phyloP scores from a whole-genome alignment of 2,888 invertebrate genomes.

The Euplagia quadripunctaria region DNA sequence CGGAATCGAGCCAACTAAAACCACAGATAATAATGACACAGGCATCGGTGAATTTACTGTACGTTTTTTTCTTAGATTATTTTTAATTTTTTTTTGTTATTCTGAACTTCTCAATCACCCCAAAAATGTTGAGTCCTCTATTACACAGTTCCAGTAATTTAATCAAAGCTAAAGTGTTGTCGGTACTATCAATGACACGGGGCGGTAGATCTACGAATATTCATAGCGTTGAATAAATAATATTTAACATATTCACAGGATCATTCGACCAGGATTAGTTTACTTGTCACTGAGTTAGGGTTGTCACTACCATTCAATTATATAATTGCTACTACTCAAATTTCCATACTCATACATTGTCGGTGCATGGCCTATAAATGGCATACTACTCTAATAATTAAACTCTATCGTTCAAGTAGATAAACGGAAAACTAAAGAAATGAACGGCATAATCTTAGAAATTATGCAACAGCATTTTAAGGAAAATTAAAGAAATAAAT shows the following conservation, averaged over 20 bases:
- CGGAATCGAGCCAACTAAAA: background rate
- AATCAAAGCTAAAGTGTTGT: slow-evolving; percentile 24
- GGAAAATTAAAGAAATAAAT: background rate
- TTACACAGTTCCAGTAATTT: slow-evolving; percentile 27
- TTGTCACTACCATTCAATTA: slow-evolving; percentile 16
- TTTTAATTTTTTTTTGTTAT: background rate
- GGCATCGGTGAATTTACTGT: background rate
- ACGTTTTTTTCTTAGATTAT: background rate
- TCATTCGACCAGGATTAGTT: slow-evolving; percentile 51
- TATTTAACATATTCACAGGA: slow-evolving; percentile 54
- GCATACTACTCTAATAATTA: background rate
- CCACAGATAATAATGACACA: background rate
- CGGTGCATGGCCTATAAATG: background rate
- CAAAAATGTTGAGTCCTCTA: slow-evolving; percentile 7
- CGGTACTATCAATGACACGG: slow-evolving; percentile 39
- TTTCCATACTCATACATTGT: background rate
- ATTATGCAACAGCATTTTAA: background rate
- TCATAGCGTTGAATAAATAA: slow-evolving; percentile 51
- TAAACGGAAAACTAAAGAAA: background rate
- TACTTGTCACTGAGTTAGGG: slow-evolving; percentile 44
- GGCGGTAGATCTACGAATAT: slow-evolving; percentile 31
- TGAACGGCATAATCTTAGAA: background rate
- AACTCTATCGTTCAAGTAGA: too few species aligned
- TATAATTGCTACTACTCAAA: background rate
- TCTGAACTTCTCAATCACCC: slow-evolving; percentile 11